Base-by-base conservation (phyloP, 2,888 invertebrate genomes). In the Eretmocerus hayati region DNA sequence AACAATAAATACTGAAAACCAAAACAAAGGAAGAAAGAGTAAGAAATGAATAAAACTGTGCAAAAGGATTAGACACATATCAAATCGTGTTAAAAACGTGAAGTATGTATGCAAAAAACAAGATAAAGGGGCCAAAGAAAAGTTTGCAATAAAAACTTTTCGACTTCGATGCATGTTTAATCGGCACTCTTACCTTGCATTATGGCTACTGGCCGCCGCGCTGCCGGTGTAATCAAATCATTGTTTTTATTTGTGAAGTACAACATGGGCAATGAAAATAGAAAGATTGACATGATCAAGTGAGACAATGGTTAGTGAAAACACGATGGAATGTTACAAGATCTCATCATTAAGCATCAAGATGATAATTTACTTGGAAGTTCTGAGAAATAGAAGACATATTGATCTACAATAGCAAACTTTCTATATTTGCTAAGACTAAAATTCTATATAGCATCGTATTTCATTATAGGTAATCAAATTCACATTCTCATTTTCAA, bases 211-310 rank as follows among this genome's bases (percentile, higher is more conserved):
- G 69, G 71, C 69, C 65, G 71, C 71, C 69, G 71, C 71, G 71
- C 71, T 71, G 71, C 71, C 71, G 68, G 66, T 71, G 69, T 69
- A 71, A 71, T 71, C 68, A 71, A 71, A 71, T 71, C 63, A 71
- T 67, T 69, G 68, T 63, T 69, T 71, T 69, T 66, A 66, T 65
- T 66, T 63, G 63, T 65, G 64, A 65, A 63, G 60, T 61, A 65
- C 61, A 66, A 63, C 61, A 63, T 57, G 53, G 53, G 46, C 50
- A 55, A 55, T 54, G 54, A 54, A 54, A 54, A 54, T 54, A 54
- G 54, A 54, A 54, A 54, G 54, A 54, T 54, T 52, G 51, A 54
- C 42, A 54, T 52, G 54, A 54, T 54, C 51, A 54, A 54, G 52
- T 54, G 54, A 54, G 41, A 54, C 35, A 49, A 53, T 54, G 54